These are phyloP conservation scores for Caenorhabditis doughertyi DNA, from an alignment of 2,888 invertebrate species.

Conservation along the genomic window DNA sequence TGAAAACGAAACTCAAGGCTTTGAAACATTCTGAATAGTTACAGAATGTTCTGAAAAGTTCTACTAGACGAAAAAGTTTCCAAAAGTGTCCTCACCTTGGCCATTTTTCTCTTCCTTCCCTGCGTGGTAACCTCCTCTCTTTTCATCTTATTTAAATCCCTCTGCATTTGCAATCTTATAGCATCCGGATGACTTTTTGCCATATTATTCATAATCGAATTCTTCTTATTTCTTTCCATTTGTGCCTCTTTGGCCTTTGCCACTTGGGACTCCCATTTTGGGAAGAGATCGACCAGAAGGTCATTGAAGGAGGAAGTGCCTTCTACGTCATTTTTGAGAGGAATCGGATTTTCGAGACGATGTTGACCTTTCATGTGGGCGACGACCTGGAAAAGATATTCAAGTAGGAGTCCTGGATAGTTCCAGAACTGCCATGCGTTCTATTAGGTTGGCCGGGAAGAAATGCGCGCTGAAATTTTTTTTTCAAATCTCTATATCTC, in stretches of 20 bases:
- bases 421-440: too few relatives aligned
- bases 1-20: too few relatives aligned
- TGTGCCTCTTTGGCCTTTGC: neutral
- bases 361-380: conserved; percentile 78
- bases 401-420: neutral
- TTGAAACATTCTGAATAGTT: too few relatives aligned
- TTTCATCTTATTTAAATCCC: neutral
- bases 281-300: conserved; percentile 77
- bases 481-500: too few relatives aligned
- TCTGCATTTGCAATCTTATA: neutral
- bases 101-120: neutral
- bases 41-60: too few relatives aligned
- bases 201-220: neutral
- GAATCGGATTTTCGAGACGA: conserved; percentile 61
- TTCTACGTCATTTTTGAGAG: conserved; percentile 73
- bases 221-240: neutral
- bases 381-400: conserved; percentile 67
- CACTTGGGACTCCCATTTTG: conserved; percentile 34
- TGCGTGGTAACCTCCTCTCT: too few relatives aligned
- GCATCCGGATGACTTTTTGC: too few relatives aligned
- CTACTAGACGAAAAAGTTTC: too few relatives aligned
- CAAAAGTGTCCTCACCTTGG: too few relatives aligned
- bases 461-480: too few relatives aligned
- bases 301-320: conserved; percentile 64
- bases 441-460: too few relatives aligned